phyloP scores from a whole-genome alignment of 2,888 invertebrate genomes.

The Agrotis exclamationis region DNA sequence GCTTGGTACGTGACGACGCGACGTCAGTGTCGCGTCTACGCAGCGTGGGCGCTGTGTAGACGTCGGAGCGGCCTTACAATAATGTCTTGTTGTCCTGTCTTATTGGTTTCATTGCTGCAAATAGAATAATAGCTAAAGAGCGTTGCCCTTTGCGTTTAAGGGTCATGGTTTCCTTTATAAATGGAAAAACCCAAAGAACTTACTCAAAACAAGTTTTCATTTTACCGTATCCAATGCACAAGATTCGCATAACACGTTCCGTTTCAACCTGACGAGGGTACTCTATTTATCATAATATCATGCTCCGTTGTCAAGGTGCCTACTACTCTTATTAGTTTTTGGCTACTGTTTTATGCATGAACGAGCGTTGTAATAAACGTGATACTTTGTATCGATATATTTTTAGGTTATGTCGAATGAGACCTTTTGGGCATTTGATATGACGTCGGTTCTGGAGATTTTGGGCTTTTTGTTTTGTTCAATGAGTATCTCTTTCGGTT shows the following conservation, averaged over 20 bases:
- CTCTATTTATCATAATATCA: slow-evolving; percentile 89
- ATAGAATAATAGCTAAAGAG: too few relatives aligned
- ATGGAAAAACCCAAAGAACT: not conserved
- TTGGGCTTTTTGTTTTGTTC: not conserved
- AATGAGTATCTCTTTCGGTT: not conserved
- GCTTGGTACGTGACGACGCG: too few relatives aligned
- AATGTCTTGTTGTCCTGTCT: too few relatives aligned
- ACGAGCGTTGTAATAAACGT: slow-evolving; percentile 74
- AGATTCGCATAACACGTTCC: slow-evolving; percentile 33
- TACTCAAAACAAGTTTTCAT: not conserved
- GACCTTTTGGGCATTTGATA: slow-evolving; percentile 51
- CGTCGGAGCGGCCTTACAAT: too few relatives aligned
- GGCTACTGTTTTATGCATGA: slow-evolving; percentile 86
- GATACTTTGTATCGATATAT: slow-evolving; percentile 69
- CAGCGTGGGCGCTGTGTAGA: too few relatives aligned
- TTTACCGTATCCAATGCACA: slow-evolving; percentile 50
- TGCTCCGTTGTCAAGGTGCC: slow-evolving; percentile 78
- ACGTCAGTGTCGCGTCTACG: too few relatives aligned
- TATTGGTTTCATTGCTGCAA: too few relatives aligned
- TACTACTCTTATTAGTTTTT: slow-evolving; percentile 85
- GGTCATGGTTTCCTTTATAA: too few relatives aligned
- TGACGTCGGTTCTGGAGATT: slow-evolving; percentile 38
- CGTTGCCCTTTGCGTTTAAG: too few relatives aligned
- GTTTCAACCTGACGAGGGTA: slow-evolving; percentile 82
- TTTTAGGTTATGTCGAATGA: slow-evolving; percentile 54